A percentile compares a stretch with the other conserved stretches of the same genome.
Conservation (phyloP, 2,113 vertebrate genomes). For the Carettochelys insculpta region DNA sequence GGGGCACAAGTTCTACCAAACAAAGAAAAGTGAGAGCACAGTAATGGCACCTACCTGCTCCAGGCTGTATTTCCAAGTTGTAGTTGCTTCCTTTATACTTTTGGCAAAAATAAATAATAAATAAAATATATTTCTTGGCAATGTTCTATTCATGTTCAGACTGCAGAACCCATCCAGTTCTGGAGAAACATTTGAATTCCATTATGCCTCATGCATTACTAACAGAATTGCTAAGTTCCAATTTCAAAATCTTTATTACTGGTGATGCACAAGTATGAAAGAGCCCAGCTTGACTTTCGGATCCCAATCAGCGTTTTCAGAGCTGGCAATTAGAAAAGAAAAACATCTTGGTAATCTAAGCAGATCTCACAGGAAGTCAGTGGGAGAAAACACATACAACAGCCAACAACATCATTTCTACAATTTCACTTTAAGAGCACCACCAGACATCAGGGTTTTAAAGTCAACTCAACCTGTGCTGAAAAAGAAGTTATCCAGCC, state of each 20-base stretch:
- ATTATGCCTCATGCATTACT: not conserved
- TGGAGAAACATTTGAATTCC: not conserved
- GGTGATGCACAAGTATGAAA: not conserved
- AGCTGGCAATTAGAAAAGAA: not conserved
- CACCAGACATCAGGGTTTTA: not conserved
- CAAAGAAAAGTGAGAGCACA: not conserved
- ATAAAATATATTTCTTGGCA: not conserved
- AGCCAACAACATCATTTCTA: not conserved
- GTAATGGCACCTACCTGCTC: not conserved
- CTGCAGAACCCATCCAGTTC: not conserved
- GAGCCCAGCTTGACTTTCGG: not conserved
- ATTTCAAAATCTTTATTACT: not conserved
- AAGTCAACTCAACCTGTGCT: not conserved
- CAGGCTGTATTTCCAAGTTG: not conserved
- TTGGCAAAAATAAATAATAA: not conserved
- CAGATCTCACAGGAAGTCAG: not conserved
- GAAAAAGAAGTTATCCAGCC: accelerated
- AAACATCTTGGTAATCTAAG: not conserved
- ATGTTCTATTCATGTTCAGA: too few species aligned
- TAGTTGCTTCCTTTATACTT: not conserved
- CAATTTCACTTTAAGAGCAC: not conserved
- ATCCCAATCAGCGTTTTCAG: not conserved
- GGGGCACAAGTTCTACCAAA: not conserved
- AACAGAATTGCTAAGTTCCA: not conserved
- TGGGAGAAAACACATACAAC: not conserved